These are phyloP conservation scores for Anguilla japonica DNA, from an alignment of 2,113 vertebrate genomes.

Conservation along the genomic window DNA sequence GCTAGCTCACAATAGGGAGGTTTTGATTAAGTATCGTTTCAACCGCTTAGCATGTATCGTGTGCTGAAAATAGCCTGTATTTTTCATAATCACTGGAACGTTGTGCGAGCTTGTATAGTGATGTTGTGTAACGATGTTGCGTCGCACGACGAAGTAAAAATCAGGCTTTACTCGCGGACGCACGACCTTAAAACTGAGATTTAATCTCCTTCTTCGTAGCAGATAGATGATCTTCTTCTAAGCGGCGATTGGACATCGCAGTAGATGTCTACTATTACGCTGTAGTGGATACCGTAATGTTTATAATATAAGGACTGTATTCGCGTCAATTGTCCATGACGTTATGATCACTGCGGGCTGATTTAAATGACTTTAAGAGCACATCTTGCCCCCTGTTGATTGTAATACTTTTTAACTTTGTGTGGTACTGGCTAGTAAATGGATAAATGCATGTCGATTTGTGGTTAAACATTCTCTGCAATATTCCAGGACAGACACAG, in stretches of 20 bases:
- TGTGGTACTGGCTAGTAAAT: too few relatives aligned
- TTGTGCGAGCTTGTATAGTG: too few relatives aligned
- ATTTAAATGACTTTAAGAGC: neutral
- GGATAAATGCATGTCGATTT: neutral
- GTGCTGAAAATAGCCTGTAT: too few relatives aligned
- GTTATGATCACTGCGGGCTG: neutral
- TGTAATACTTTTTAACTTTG: too few relatives aligned
- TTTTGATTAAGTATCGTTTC: too few relatives aligned
- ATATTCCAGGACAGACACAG: neutral
- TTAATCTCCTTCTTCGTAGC: neutral
- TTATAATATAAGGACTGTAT: neutral
- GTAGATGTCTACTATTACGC: conserved; percentile 26
- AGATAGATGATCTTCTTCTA: neutral
- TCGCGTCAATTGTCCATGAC: neutral
- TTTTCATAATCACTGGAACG: too few relatives aligned
- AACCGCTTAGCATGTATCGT: too few relatives aligned
- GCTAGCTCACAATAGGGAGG: too few relatives aligned
- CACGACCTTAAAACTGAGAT: conserved; percentile 12
- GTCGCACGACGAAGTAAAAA: too few relatives aligned
- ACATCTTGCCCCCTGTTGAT: neutral
- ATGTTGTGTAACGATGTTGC: too few relatives aligned
- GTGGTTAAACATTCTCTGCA: too few relatives aligned
- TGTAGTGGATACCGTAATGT: conserved; percentile 11
- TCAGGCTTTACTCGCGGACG: neutral
- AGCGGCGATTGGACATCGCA: conserved; percentile 18